A percentile compares a stretch with the other conserved stretches of the same genome.
Evolutionary conservation across 2,113 vertebrate genomes (phyloP).

Genomic region (Benitochromis conjunctus): DNA sequence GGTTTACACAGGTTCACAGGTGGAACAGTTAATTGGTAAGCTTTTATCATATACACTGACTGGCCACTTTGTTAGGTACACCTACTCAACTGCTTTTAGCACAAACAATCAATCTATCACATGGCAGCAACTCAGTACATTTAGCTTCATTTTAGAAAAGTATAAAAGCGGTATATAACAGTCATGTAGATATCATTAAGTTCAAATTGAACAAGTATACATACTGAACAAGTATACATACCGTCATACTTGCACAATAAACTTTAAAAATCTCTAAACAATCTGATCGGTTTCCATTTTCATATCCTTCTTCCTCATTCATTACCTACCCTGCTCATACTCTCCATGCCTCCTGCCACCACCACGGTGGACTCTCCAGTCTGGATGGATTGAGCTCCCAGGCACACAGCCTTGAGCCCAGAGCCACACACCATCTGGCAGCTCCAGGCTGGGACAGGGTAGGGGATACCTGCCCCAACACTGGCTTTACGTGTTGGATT

Average conservation of each 20-base stretch:
- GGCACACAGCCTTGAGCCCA: slow-evolving; percentile 88
- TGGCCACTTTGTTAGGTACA: neutral
- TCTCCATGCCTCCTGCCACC: slow-evolving; percentile 96
- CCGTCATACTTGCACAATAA: neutral
- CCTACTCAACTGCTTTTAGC: neutral
- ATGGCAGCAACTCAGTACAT: neutral
- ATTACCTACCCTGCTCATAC: slow-evolving; percentile 88
- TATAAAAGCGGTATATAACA: neutral
- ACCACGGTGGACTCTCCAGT: slow-evolving; percentile 82
- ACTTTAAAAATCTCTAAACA: neutral
- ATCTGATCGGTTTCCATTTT: neutral
- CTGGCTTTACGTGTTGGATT: slow-evolving; percentile 90
- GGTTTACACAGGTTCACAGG: neutral
- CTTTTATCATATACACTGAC: neutral
- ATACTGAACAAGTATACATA: neutral
- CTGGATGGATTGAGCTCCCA: slow-evolving; percentile 87
- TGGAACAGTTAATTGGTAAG: neutral
- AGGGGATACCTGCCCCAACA: slow-evolving; percentile 85
- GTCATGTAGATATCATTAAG: neutral
- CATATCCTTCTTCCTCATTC: neutral
- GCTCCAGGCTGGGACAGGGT: slow-evolving; percentile 86
- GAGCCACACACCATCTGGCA: slow-evolving; percentile 98
- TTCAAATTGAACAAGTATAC: neutral
- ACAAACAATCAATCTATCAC: neutral
- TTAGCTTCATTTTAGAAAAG: neutral